Evolutionary conservation across 2,888 invertebrate genomes (phyloP), one percentile per base, ranked within the genome.

Genomic region (Chirona hameri): DNA sequence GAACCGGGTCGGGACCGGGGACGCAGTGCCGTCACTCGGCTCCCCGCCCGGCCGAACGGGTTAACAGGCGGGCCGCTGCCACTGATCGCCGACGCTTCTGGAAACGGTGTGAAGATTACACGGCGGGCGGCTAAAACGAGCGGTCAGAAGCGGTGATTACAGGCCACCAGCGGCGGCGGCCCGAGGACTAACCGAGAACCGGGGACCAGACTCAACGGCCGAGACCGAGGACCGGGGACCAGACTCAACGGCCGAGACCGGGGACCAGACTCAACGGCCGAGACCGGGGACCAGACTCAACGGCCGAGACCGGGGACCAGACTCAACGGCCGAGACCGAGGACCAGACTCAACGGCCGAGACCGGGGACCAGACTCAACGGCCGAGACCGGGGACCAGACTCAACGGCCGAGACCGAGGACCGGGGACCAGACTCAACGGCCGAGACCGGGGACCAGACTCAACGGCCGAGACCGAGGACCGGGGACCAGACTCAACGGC

Each of bases 51-150:
- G 12, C 69, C 12, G 29, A 76, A 46, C 46, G 76, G 76, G 76
- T 76, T 76, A 76, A 24, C 76, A 21, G 76, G 72, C 29, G 14
- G 18, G 72, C 72, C 57, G 76, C 24, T 18, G 72, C 27, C 15
- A 14, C 69, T 24, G 69, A 12, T 24, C 18, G 9, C 3, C 21
- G 76, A 12, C 46, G 76, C 65, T 65, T 65, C 65, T 27, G 65
- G 27, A 65, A 72, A 76, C 46, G 24, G 76, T 46, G 76, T 24
- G 46, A 39, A 76, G 46, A 76, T 76, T 76, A 76, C 76, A 76
- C 76, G 46, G 76, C 76, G 46, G 39, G 3, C 10, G 12, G 24
- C 7, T 7, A 24, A 46, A 76, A 76, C 46, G 46, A 76, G 7
- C 24, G 46, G 46, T 46, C 52, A 52, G 24, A 46, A 39, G 39